Evolutionary conservation across 1,140 invertebrate species (phyloP), one percentile per base, ranked within the genome.

Genomic region (Scaptomyza pallida): DNA sequence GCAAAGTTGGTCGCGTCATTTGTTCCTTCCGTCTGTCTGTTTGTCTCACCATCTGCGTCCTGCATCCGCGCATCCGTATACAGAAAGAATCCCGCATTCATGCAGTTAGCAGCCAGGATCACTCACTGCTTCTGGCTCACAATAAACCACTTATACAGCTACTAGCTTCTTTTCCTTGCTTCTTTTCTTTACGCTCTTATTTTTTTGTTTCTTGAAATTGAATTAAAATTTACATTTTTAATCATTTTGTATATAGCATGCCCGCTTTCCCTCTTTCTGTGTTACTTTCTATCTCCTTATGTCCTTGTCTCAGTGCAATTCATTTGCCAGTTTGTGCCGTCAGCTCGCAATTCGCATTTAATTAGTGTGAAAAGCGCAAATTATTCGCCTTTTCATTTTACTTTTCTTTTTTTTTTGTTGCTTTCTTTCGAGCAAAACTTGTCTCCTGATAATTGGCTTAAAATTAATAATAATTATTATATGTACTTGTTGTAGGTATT

Each of bases 171-270:
- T n/a, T 75, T 74, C 26, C 21, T 48, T 33, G 48, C 47, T 41
- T 57, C 56, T 62, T 64, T 65, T 56, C 26, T 9, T 30, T 2
- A 30, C 8, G 26, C 26, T 30, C n/a, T 12, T 37, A 5, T 37
- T 12, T 35, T 35, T 37, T 37, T 37, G 60, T 33, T 73, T 43
- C 60, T 61, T 54, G 70, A 75, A 85, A 85, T 86, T 81, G 77
- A 85, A 85, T 85, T 85, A 85, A 85, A 85, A 85, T 85, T 85
- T 86, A 85, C 81, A 85, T 85, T 85, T 85, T 85, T 85, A 85
- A 85, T 85, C 81, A 85, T 86, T 78, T 78, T 81, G 64, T 57
- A 57, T 57, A 57, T 57, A 65, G 75, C 76, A 74, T 61, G 63
- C 63, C 6, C 9, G 33, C 12, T 23, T 6, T 37, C 19, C 44